A percentile compares a stretch with the other conserved stretches of the same genome.
These are phyloP conservation scores for Allolobophora icterica DNA, from an alignment of 2,888 invertebrate genomes.

Conservation along the genomic window DNA sequence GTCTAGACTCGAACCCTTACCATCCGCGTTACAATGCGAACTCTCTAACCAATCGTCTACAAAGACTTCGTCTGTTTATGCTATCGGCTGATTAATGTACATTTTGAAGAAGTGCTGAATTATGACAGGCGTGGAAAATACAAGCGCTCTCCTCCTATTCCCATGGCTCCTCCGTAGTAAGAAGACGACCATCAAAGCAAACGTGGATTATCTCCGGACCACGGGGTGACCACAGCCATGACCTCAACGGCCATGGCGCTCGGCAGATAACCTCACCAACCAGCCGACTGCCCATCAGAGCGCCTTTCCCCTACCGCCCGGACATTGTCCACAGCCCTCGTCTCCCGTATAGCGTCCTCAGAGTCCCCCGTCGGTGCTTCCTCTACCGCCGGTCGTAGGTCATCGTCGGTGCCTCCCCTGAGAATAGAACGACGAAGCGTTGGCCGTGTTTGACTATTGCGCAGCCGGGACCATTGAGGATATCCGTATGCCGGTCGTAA, in stretches of 20 bases:
- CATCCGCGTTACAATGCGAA: no score
- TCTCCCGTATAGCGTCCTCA: no score
- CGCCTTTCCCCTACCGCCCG: neutral
- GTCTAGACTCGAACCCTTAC: no score
- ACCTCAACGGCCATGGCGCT: neutral
- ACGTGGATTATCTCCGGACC: no score
- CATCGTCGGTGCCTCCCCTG: neutral
- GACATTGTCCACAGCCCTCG: no score
- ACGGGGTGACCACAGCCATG: neutral
- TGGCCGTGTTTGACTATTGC: neutral
- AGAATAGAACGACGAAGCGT: neutral
- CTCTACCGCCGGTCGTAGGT: neutral
- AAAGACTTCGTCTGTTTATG: neutral
- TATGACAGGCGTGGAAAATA: neutral
- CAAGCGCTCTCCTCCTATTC: neutral
- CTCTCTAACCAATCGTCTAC: no score
- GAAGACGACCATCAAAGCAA: constrained; percentile 12
- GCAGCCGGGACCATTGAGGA: constrained; percentile 2
- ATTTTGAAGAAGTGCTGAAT: neutral
- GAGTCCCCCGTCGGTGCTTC: neutral
- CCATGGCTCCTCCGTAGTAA: neutral
- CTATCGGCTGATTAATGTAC: neutral
- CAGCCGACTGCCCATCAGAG: neutral
- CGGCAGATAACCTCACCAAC: neutral
- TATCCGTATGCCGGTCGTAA: neutral